Percentiles rank a stretch among this genome's conserved stretches.
These are phyloP conservation scores for Epirrita christyi DNA, from an alignment of 2,888 invertebrate genomes.

Conservation along the genomic window DNA sequence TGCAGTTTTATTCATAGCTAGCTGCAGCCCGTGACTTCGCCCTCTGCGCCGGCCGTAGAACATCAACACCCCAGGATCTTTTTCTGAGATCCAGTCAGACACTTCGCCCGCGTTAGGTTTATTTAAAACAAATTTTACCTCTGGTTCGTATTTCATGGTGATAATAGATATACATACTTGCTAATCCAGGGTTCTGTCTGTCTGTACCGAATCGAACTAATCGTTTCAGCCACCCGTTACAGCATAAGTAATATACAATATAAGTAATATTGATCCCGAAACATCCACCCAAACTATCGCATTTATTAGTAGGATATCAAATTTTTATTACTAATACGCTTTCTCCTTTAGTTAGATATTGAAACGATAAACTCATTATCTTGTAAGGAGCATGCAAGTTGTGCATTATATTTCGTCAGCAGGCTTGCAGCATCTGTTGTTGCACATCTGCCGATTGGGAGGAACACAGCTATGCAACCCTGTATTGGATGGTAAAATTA, in stretches of 20 bases:
- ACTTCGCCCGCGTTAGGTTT: neutral
- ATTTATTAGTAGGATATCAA: too few species aligned
- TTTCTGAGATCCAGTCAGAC: neutral
- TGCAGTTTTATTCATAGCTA: constrained; percentile 50
- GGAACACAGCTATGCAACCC: constrained; percentile 38
- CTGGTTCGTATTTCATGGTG: too few species aligned
- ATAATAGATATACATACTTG: too few species aligned
- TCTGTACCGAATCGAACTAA: too few species aligned
- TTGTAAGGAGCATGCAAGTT: constrained; percentile 21
- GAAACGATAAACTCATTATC: too few species aligned
- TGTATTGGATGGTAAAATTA: constrained; percentile 32
- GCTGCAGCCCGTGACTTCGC: neutral
- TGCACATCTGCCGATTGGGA: constrained; percentile 51
- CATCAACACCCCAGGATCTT: neutral
- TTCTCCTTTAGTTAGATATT: too few species aligned
- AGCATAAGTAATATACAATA: too few species aligned
- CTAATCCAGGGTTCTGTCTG: too few species aligned
- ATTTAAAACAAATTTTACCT: neutral
- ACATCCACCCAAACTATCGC: too few species aligned
- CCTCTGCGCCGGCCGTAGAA: neutral
- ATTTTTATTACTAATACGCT: too few species aligned
- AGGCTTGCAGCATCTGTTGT: constrained; percentile 54
- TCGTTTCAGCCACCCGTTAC: too few species aligned
- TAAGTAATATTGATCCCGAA: too few species aligned
- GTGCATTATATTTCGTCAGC: constrained; percentile 41